Evolutionary conservation across 2,888 invertebrate genomes (phyloP), one percentile per base, ranked within the genome.

Genomic region (Cheiracanthium punctorium): DNA sequence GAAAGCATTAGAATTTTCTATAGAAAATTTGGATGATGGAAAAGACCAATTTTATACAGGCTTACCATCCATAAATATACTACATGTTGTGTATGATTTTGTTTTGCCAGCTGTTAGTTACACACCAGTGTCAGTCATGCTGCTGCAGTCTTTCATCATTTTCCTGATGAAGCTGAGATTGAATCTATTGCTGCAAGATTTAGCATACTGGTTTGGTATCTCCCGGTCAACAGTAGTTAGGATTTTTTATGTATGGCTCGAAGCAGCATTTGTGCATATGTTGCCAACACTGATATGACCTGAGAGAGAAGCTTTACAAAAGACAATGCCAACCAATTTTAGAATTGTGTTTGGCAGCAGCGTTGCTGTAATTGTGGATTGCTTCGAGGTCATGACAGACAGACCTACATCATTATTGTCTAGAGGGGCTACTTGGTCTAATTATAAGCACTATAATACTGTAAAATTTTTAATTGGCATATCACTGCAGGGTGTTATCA

Each of bases 401-500:
- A 48, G n/a, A 17, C 48, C 48, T 12, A 48, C 48, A 12, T 48
- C 48, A 12, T 48, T 48, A 48, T 48, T 4, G 5, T 17, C 33
- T n/a, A 69, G 32, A n/a, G 69, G 32, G 0, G 69, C 32, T 32
- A 69, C 32, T 10, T 32, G 33, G 69, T 69, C 69, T 1, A 69
- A 69, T 10, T 69, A 32, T 20, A 69, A 69, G 20, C 30, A 33
- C 20, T 32, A 69, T 69, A 69, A 69, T 17, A 69, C 69, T 29
- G 33, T 69, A 30, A 69, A 69, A 69, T 7, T 69, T n/a, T 28
- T 69, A n/a, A 69, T 69, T n/a, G 69, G 69, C 33, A 69, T 69
- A 0, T 1, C 69, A 14, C 69, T 14, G 1, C 32, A 32, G 32
- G 32, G 32, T 10, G 48, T 48, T 17, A 48, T 48, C 4, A 48